These are phyloP conservation scores for Neostethus bicornis DNA, from an alignment of 2,797 vertebrate genomes.

Conservation along the genomic window DNA sequence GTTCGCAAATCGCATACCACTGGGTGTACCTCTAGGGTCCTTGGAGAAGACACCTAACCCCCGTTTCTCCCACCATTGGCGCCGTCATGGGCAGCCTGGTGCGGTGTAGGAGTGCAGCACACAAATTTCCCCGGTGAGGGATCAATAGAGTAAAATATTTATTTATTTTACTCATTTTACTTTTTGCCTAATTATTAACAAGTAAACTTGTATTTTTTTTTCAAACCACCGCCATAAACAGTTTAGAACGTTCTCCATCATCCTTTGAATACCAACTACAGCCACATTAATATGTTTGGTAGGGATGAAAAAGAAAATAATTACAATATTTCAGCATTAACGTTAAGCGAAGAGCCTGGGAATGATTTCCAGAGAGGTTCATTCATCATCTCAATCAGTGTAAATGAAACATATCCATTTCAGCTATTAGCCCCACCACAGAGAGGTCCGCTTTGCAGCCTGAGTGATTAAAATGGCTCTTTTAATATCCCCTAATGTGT, in stretches of 20 bases:
- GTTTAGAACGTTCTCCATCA: too few relatives aligned
- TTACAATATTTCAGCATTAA: conserved; percentile 13
- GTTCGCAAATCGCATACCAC: too few relatives aligned
- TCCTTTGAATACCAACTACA: conserved; percentile 7
- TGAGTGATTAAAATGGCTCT: conserved; percentile 80
- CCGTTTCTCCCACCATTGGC: too few relatives aligned
- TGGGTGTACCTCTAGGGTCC: too few relatives aligned
- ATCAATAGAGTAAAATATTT: too few relatives aligned
- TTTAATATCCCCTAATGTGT: conserved; percentile 82
- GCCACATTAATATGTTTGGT: conserved; percentile 10
- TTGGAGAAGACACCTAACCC: too few relatives aligned
- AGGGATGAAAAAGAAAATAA: conserved; percentile 12
- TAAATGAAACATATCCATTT: conserved; percentile 79
- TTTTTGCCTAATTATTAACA: neutral
- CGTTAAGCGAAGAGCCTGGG: conserved; percentile 48
- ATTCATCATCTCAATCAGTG: conserved; percentile 78
- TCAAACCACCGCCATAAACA: neutral
- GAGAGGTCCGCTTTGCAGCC: conserved; percentile 73
- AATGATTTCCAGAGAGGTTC: conserved; percentile 64
- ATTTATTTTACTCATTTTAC: neutral
- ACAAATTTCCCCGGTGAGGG: too few relatives aligned
- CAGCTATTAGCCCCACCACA: conserved; percentile 66
- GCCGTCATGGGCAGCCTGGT: too few relatives aligned
- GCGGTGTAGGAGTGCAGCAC: too few relatives aligned
- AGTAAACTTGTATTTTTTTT: neutral